These are phyloP conservation scores for Kryptolebias marmoratus DNA, from an alignment of 2,113 vertebrate species.

Conservation along the genomic window DNA sequence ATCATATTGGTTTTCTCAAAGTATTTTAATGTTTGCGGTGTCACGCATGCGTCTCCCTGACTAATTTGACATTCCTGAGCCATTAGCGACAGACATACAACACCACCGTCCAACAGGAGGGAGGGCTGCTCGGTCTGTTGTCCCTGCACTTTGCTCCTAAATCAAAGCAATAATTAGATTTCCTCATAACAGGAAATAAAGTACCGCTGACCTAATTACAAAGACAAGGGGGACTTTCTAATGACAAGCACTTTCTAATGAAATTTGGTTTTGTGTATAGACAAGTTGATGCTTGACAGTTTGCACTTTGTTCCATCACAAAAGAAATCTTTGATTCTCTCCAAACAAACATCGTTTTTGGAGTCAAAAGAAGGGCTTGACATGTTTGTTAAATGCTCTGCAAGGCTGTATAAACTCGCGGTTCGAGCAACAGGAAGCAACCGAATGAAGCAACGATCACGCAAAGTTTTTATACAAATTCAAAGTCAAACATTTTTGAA, in stretches of 20 bases:
- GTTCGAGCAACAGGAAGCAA: conserved; percentile 18
- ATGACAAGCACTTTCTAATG: background rate
- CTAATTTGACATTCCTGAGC: conserved; percentile 80
- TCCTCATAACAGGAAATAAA: conserved; percentile 55
- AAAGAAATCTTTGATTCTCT: background rate
- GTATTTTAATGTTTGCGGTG: conserved; percentile 72
- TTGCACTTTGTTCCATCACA: background rate
- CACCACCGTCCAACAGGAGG: conserved; percentile 40
- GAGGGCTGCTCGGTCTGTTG: conserved; percentile 41
- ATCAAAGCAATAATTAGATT: conserved; percentile 55
- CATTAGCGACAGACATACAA: conserved; percentile 79
- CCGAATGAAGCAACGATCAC: conserved; percentile 4
- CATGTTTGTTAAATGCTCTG: background rate
- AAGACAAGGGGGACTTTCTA: conserved; percentile 9
- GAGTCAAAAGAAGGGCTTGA: background rate
- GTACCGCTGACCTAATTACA: conserved; percentile 51
- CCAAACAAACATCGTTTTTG: background rate
- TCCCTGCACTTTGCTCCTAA: conserved; percentile 24
- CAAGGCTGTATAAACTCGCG: conserved; percentile 2
- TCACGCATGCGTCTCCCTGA: conserved; percentile 70
- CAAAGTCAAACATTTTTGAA: conserved; percentile 1
- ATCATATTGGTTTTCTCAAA: conserved; percentile 71
- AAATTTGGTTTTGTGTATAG: conserved; percentile 27
- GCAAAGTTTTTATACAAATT: conserved; percentile 17
- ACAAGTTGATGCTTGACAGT: conserved; percentile 48